These are phyloP conservation scores for Tonatia bakeri DNA, from an alignment of 2,113 vertebrate genomes.

Conservation along the genomic window DNA sequence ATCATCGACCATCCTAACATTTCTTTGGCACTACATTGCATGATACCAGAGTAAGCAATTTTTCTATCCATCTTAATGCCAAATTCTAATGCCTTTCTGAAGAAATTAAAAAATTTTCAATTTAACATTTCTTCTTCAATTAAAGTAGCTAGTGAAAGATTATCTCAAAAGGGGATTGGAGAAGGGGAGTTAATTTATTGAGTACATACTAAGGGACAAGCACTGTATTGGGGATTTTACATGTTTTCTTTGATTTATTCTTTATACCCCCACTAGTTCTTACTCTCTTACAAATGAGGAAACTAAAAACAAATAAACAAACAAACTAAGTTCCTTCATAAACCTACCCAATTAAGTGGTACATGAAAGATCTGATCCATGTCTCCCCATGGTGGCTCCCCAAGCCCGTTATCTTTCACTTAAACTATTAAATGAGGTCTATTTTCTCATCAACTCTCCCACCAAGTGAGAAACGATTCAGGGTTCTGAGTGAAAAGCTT, in stretches of 20 bases:
- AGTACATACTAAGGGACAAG: not conserved
- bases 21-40: not conserved
- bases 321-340: not conserved
- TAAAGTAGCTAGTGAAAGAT: not conserved
- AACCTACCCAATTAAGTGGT: not conserved
- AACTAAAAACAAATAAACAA: not conserved
- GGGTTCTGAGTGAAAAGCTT: not conserved
- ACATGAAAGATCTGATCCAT: not conserved
- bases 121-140: not conserved
- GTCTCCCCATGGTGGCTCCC: not conserved
- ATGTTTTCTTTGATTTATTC: not conserved
- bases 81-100: not conserved
- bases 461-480: not conserved
- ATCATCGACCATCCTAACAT: not conserved
- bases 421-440: not conserved
- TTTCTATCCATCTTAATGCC: not conserved
- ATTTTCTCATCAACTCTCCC: not conserved
- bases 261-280: not conserved
- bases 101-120: not conserved
- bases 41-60: not conserved
- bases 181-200: not conserved
- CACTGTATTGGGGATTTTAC: not conserved
- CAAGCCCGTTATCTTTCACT: not conserved
- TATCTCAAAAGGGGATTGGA: not conserved
- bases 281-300: not conserved